phyloP scores from a whole-genome alignment of 92 coral and sea anemone species.

The Galaxea fascicularis region DNA sequence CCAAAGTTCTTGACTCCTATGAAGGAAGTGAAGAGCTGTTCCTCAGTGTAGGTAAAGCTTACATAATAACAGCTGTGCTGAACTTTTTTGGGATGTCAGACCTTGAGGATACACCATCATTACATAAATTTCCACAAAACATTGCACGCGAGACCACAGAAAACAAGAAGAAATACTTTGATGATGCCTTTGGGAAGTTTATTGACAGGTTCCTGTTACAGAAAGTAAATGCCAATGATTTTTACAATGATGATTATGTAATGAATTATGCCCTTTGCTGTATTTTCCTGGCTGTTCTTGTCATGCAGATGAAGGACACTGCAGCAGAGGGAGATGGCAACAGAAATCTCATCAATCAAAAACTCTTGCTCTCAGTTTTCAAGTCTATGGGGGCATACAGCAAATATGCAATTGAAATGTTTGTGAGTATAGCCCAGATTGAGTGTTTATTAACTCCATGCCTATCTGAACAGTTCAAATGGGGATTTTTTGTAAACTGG shows the following conservation, averaged over 20 bases:
- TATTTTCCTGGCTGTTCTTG: constrained; percentile 73
- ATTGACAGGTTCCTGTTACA: constrained; percentile 38
- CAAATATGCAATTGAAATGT: too few relatives aligned
- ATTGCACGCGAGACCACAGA: constrained; percentile 11
- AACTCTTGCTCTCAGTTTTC: constrained; percentile 71
- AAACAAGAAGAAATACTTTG: constrained; percentile 54
- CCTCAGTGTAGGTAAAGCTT: constrained; percentile 77
- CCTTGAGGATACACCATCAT: constrained; percentile 64
- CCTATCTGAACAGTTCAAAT: constrained; percentile 75
- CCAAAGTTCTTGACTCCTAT: constrained; percentile 78
- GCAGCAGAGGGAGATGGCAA: constrained; percentile 83
- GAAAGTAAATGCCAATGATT: constrained; percentile 19
- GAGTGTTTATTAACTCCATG: constrained; percentile 70
- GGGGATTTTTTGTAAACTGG: constrained; percentile 77
- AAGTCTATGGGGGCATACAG: constrained; percentile 72
- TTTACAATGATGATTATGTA: constrained; percentile 49
- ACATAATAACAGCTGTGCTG: constrained; percentile 74
- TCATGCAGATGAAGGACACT: constrained; percentile 83
- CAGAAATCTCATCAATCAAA: constrained; percentile 75
- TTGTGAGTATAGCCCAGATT: too few relatives aligned
- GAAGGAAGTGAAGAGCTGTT: constrained; percentile 85
- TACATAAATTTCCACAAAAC: constrained; percentile 60
- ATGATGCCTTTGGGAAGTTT: constrained; percentile 37
- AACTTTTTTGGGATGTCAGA: too few relatives aligned
- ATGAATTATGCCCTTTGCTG: constrained; percentile 76